A percentile compares a stretch with the other conserved stretches of the same genome.
Conservation (phyloP, 2,888 invertebrate genomes). For the Coenonympha arcania region DNA sequence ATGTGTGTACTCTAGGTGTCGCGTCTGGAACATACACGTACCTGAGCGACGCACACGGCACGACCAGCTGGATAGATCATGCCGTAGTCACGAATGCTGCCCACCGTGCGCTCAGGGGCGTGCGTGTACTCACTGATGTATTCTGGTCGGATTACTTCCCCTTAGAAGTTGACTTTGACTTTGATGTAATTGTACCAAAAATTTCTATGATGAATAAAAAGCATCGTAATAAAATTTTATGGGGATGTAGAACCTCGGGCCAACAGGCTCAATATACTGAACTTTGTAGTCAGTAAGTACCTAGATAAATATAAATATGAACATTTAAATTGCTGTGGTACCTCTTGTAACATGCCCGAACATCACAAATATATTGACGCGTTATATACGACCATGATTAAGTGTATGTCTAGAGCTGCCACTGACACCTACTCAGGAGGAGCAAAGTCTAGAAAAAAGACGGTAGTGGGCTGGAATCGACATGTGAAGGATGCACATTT, state of each 20-base stretch:
- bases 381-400: background rate
- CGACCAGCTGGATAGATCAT: background rate
- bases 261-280: background rate
- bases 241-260: background rate
- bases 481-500: background rate
- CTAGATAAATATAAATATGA: background rate
- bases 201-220: background rate
- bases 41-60: background rate
- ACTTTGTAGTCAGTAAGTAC: background rate
- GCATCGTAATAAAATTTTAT: background rate
- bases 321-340: background rate
- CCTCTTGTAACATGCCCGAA: background rate
- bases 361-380: background rate
- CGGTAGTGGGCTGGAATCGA: background rate
- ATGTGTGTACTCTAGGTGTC: background rate
- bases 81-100: background rate
- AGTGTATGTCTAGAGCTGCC: background rate
- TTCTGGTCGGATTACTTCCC: constrained; percentile 1
- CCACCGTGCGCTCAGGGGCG: background rate
- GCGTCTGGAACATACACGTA: background rate
- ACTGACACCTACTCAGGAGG: background rate
- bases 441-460: background rate
- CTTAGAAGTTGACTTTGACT: background rate
- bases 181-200: background rate
- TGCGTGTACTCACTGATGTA: background rate